Base-by-base conservation (phyloP, 2,888 invertebrate genomes). In the Cryptosula pallasiana region DNA sequence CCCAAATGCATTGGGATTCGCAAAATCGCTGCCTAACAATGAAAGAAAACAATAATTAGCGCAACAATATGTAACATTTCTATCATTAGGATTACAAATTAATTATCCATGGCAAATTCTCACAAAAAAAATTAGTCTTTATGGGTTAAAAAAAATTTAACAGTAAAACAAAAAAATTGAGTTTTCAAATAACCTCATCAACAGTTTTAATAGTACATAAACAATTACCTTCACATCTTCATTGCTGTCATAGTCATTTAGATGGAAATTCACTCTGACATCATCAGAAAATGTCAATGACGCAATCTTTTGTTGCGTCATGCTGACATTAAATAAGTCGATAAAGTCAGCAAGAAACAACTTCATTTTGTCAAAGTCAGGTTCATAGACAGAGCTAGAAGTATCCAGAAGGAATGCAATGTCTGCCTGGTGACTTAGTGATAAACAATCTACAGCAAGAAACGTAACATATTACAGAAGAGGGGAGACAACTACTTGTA, bases 381-480 rank as follows among this genome's bases (percentile, higher is more conserved):
- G 70, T 36, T 36, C 70, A 29, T 70, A 70, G 70, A 70, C 55
- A 27, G 45, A 54, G 45, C 70, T 70, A 2, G 70, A 70, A 25
- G 70, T 54, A 45, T 70, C 70, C 27, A 70, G 27, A 9, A 70
- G 45, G 45, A 70, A 70, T 34, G 45, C 70, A 3, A 70, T 70
- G 45, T 70, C 70, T 5, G 55, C 45, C 45, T 70, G 23, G 23
- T 23, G 45, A 36, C 55, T 70, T 9, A 25, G 3, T 35, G 55
- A 70, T 25, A 27, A 36, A 29, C 70, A 70, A 70, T 32, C 70
- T 70, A 35, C 45, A 45, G n/a, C n/a, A n/a, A n/a, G n/a, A n/a
- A n/a, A n/a, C n/a, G n/a, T n/a, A n/a, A n/a, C n/a, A n/a, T n/a
- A n/a, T n/a, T n/a, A n/a, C n/a, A n/a, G n/a, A n/a, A n/a, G n/a